Base-by-base conservation (phyloP, 2,113 vertebrate genomes). In the Silurus meridionalis region DNA sequence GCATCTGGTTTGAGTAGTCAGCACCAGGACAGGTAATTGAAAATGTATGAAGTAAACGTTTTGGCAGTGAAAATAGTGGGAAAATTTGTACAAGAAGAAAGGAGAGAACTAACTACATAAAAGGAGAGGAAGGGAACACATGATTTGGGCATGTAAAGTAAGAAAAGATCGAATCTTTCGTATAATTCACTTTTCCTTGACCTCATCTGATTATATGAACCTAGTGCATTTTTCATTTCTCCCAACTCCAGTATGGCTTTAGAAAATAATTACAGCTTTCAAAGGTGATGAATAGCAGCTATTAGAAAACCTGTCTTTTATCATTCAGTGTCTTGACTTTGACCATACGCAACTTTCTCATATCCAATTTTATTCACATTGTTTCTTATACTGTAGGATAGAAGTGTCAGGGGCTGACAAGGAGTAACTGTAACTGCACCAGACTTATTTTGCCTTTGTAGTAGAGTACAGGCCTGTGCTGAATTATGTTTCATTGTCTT, bases 281-380 rank as follows among this genome's bases (percentile, higher is more conserved):
- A 81, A 90, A 91, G 86, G 28, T 91, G 91, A 93, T 86, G 82
- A 92, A 92, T 88, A 85, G 78, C 74, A 69, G 83, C 86, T 80
- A 90, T 93, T 92, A 90, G 82, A 80, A 50, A 55, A 25, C 48
- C 66, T 90, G 79, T 84, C 28, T 57, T 19, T 58, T 37, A 61
- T 79, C 28, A 50, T 83, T 14, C 28, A 46, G 15, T 14, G 58
- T 83, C 69, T 53, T 85, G 21, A 55, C 58, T 81, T 23, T 53
- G 67, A 67, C 48, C 63, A 66, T 81, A 19, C 63, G 69, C 1
- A 28, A n/a, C 72, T 83, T 88, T 63, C 64, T 50, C 52, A 88
- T 55, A 80, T n/a, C 55, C 10, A 69, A 52, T 79, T 37, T 55
- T 85, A 82, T 64, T 80, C 53, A 50, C 28, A 11, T 52, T 83